These are phyloP conservation scores for Steinernema hermaphroditum DNA, from an alignment of 2,888 invertebrate genomes.

Conservation along the genomic window DNA sequence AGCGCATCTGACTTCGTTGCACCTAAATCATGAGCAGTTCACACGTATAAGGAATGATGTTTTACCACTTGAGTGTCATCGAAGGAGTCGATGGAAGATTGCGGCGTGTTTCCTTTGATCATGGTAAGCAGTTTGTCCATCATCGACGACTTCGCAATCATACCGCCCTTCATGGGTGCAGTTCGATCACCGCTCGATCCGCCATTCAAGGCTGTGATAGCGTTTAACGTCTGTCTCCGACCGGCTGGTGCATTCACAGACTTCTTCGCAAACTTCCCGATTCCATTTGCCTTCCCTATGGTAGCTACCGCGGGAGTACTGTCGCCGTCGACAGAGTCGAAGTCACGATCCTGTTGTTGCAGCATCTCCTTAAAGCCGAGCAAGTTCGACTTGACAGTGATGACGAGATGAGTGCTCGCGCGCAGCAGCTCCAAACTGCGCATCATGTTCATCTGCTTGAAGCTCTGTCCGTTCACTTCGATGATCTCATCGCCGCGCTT, in stretches of 20 bases:
- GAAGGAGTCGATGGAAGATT: conserved; percentile 32
- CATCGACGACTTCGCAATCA: conserved; percentile 50
- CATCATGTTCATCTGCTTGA: conserved; percentile 87
- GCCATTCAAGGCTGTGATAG: not conserved
- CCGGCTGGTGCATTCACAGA: conserved; percentile 1
- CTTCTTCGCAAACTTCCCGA: conserved; percentile 21
- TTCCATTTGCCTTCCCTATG: conserved; percentile 16
- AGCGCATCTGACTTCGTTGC: conserved; percentile 53
- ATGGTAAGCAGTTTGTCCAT: conserved; percentile 63
- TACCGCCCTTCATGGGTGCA: conserved; percentile 10
- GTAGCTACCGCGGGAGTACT: conserved; percentile 4
- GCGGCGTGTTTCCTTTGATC: conserved; percentile 46
- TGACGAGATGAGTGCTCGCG: conserved; percentile 90
- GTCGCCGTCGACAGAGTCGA: conserved; percentile 20
- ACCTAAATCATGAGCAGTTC: conserved; percentile 32
- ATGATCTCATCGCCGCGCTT: conserved; percentile 96
- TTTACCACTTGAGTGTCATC: conserved; percentile 26
- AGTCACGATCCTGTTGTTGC: conserved; percentile 35
- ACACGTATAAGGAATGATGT: no score
- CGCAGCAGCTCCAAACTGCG: conserved; percentile 89
- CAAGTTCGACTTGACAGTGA: conserved; percentile 94
- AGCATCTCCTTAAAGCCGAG: conserved; percentile 70
- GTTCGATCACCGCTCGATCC: not conserved
- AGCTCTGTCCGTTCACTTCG: conserved; percentile 95
- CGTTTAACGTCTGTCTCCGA: conserved; percentile 1